Percentiles rank a stretch among this genome's conserved stretches.
These are phyloP conservation scores for Poeciliopsis gracilis DNA, from an alignment of 2,797 vertebrate species.

Conservation along the genomic window DNA sequence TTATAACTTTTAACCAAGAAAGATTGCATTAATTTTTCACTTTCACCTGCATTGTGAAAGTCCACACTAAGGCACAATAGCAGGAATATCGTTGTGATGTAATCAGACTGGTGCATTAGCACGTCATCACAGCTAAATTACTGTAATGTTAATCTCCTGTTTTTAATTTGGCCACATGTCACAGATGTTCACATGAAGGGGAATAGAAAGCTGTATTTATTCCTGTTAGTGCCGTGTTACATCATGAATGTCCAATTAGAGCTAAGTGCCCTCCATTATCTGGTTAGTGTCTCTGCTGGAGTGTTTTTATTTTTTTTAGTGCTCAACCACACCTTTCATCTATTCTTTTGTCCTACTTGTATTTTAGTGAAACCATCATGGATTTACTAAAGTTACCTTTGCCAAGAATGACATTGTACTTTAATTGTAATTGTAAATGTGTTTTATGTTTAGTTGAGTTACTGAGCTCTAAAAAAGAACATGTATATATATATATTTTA, in stretches of 20 bases:
- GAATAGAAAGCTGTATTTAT: not conserved
- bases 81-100: not conserved
- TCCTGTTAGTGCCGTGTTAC: slow-evolving; percentile 39
- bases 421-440: not conserved
- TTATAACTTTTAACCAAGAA: not conserved
- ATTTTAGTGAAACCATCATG: slow-evolving; percentile 35
- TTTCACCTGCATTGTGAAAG: not conserved
- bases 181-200: not conserved
- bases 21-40: not conserved
- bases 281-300: slow-evolving; percentile 54
- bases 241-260: slow-evolving; percentile 55
- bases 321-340: slow-evolving; percentile 70
- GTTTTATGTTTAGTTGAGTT: not conserved
- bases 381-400: slow-evolving; percentile 32
- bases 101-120: not conserved
- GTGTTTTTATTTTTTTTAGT: slow-evolving; percentile 50
- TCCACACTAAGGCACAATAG: too few species aligned
- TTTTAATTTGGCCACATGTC: not conserved
- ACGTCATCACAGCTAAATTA: not conserved
- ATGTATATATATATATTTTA: not conserved
- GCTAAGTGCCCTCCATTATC: slow-evolving; percentile 57
- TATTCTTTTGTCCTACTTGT: slow-evolving; percentile 57
- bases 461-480: not conserved
- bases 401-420: not conserved
- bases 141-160: not conserved